Base-by-base conservation (phyloP, 2,113 vertebrate genomes). In the Pelecanoides urinatrix region DNA sequence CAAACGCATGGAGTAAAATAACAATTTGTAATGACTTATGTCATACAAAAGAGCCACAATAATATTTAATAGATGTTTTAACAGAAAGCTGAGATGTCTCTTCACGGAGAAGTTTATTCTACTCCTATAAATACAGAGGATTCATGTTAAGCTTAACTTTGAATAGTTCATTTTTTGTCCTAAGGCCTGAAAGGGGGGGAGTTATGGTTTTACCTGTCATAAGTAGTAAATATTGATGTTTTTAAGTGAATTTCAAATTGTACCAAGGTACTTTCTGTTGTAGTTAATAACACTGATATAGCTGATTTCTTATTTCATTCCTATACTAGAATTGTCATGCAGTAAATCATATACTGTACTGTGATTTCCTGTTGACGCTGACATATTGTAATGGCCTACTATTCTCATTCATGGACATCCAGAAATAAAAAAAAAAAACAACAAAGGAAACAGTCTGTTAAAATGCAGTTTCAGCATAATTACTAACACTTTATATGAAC, bases 391-490 rank as follows among this genome's bases (percentile, higher is more conserved):
- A 76, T 76, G 45, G 59, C 45, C 53, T 82, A 22, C 58, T 79
- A 9, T 81, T n/a, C 38, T 92, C 30, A 7, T 89, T 89, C 77
- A 30, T 62, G 71, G 74, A 76, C 47, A 79, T 66, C 62, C 67
- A 76, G 58, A 82, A 92, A 93, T 72, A 91, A 90, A 72, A 85
- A 80, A 84, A 96, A 91, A 90, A 72, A 85, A 80, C 80, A 96
- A 70, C 47, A 77, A 81, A 81, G 61, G 76, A 77, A 94, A 75
- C 27, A 38, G 21, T 84, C 30, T 75, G 27, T 89, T 95, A 70
- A 91, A 94, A 70, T 82, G 70, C 70, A 83, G 44, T 90, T 97
- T 78, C 77, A 91, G 84, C 49, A 67, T 71, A 85, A 94, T 87
- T 80, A 23, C 61, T 29, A 47, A 70, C 29, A 38, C 26, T 87